phyloP scores from a whole-genome alignment of 2,797 vertebrate genomes.

The Paedocypris micromegethes region DNA sequence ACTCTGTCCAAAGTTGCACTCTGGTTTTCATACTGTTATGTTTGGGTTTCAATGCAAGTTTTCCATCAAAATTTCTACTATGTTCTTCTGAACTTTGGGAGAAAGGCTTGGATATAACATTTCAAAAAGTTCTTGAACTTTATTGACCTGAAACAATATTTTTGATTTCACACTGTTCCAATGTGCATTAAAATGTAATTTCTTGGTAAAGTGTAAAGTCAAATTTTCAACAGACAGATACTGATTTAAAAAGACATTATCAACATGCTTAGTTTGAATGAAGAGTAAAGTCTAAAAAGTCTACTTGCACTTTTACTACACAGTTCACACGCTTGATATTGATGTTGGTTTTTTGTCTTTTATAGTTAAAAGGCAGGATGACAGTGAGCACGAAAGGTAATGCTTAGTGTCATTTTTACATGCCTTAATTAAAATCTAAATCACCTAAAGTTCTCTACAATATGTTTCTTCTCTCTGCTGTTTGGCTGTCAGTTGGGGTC shows the following conservation, averaged over 20 bases:
- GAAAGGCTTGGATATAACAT: background rate
- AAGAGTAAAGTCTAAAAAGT: background rate
- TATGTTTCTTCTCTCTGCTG: slow-evolving; percentile 11
- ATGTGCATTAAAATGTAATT: no score
- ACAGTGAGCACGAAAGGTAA: slow-evolving; percentile 90
- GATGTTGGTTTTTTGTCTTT: slow-evolving; percentile 52
- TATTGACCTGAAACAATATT: slow-evolving; percentile 12
- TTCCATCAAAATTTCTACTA: no score
- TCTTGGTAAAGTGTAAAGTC: no score
- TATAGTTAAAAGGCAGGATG: slow-evolving; percentile 78
- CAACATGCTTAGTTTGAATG: background rate
- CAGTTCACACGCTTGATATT: background rate
- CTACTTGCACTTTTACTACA: background rate
- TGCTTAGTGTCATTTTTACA: slow-evolving; percentile 27
- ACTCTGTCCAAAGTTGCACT: background rate
- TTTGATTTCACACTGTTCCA: background rate
- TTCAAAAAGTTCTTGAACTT: background rate
- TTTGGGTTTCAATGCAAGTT: no score
- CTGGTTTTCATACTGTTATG: background rate
- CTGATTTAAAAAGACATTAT: no score
- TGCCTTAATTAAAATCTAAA: no score
- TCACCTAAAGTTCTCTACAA: no score
- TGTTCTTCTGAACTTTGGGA: no score
- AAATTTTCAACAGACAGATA: no score
- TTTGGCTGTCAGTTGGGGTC: slow-evolving; percentile 79